Evolutionary conservation across 2,113 vertebrate species (phyloP), one percentile per base, ranked within the genome.

Genomic region (Origma solitaria): DNA sequence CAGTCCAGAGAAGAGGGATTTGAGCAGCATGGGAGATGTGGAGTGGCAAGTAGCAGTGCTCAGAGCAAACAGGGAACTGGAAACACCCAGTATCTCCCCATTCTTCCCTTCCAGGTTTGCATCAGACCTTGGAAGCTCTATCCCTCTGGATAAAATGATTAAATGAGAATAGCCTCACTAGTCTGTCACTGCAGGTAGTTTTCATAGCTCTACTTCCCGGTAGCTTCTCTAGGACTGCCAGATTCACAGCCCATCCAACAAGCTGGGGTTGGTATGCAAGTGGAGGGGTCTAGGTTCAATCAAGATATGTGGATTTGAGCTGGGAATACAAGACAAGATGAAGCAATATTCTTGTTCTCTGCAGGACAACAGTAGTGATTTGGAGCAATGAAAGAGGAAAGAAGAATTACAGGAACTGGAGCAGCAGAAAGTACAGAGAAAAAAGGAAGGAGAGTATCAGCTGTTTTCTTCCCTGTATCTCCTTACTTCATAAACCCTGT

Each of bases 1-100:
- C 49, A 33, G 53, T 16, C 21, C 15, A 27, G 37, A 72, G 49
- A 68, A 20, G 33, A 79, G 44, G 70, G 73, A 47, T 95, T 72
- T 44, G 27, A 60, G 66, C 37, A 33, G 58, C 6, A 6, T 61
- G 53, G 50, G 42, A 73, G 37, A 72, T 0, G 0, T 7, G n/a
- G 5, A 24, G 38, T 51, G 49, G 51, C 1, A 3, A 53, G n/a
- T 21, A 49, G 49, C 24, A 62, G 33, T 10, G 37, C 58, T 93
- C 30, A 15, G 31, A 40, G 35, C 54, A 70, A 70, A 47, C 15
- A 60, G 15, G 7, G 53, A 49, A 22, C 21, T 77, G 25, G 71
- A 40, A 50, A 76, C 47, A 71, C 42, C 25, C 37, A 23, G 64
- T 22, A 15, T 56, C 49, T 72, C 35, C 35, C 30, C 21, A 11